Conservation (phyloP, 2,888 invertebrate species). For the Phortica okadai region DNA sequence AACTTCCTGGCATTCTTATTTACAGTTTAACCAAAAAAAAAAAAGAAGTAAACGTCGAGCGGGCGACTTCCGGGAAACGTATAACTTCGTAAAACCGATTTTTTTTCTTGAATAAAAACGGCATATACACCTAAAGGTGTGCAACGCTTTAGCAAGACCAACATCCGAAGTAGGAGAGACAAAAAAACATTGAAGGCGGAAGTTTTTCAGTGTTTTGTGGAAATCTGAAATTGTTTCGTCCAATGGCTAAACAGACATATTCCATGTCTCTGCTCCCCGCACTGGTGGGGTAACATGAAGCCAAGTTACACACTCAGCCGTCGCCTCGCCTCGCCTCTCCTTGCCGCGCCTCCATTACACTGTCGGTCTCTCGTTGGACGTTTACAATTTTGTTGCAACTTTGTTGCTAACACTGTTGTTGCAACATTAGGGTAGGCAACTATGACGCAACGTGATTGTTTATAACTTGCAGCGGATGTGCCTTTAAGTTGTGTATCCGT, state of each 20-base stretch:
- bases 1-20: conserved; percentile 34
- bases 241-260: conserved; percentile 2
- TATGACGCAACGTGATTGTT: conserved; percentile 24
- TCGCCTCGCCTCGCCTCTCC: neutral
- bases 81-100: neutral
- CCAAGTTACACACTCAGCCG: neutral
- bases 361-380: neutral
- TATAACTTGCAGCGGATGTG: conserved; percentile 58
- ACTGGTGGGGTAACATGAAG: conserved; percentile 1
- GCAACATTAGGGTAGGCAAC: conserved; percentile 26
- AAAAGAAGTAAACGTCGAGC: conserved; percentile 7
- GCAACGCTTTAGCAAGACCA: neutral
- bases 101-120: neutral
- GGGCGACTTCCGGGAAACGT: conserved; percentile 24
- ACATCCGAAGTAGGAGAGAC: neutral
- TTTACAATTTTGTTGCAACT: conserved; percentile 15
- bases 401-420: conserved; percentile 18
- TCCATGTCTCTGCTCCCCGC: neutral
- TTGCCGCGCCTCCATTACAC: neutral
- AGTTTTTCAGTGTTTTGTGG: conserved; percentile 32
- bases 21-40: conserved; percentile 29
- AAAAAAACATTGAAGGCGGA: conserved; percentile 19
- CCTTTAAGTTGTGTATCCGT: conserved; percentile 67
- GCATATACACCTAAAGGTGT: conserved; percentile 14
- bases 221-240: conserved; percentile 33